phyloP scores from a whole-genome alignment of 2,797 vertebrate species.

The Salmo trutta region DNA sequence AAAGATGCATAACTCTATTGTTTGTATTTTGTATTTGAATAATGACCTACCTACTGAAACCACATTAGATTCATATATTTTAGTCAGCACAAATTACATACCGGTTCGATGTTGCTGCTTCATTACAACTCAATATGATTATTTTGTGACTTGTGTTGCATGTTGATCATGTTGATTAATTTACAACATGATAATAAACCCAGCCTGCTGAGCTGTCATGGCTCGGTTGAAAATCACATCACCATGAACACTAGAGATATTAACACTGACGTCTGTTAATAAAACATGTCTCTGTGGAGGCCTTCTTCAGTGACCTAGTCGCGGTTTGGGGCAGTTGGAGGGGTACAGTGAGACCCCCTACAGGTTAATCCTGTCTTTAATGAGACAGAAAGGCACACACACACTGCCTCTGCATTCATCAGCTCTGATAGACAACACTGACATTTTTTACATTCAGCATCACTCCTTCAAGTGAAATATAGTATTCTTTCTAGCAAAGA shows the following conservation, averaged over 20 bases:
- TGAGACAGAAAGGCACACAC: slow-evolving; percentile 1
- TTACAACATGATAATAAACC: slow-evolving; percentile 39
- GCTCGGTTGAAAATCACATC: slow-evolving; percentile 52
- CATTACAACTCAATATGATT: background rate
- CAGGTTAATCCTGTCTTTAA: slow-evolving; percentile 57
- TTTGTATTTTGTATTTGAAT: background rate
- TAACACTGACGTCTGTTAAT: slow-evolving; percentile 60
- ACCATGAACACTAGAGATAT: slow-evolving; percentile 63
- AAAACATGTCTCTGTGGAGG: slow-evolving; percentile 60
- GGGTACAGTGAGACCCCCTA: slow-evolving; percentile 31
- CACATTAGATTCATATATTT: background rate
- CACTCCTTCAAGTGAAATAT: too few relatives aligned
- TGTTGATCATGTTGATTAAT: slow-evolving; percentile 52
- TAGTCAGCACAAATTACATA: background rate
- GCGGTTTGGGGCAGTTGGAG: slow-evolving; percentile 21
- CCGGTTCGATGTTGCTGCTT: background rate
- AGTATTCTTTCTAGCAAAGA: too few relatives aligned
- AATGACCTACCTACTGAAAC: background rate
- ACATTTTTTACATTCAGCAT: background rate
- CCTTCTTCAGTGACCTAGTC: slow-evolving; percentile 40
- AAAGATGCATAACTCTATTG: background rate
- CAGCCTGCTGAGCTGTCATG: slow-evolving; percentile 32
- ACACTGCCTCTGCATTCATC: slow-evolving; percentile 4
- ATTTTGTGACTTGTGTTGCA: slow-evolving; percentile 20
- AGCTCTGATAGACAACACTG: background rate